Conservation (phyloP, 2,888 invertebrate species). For the Euzophera pinguis region DNA sequence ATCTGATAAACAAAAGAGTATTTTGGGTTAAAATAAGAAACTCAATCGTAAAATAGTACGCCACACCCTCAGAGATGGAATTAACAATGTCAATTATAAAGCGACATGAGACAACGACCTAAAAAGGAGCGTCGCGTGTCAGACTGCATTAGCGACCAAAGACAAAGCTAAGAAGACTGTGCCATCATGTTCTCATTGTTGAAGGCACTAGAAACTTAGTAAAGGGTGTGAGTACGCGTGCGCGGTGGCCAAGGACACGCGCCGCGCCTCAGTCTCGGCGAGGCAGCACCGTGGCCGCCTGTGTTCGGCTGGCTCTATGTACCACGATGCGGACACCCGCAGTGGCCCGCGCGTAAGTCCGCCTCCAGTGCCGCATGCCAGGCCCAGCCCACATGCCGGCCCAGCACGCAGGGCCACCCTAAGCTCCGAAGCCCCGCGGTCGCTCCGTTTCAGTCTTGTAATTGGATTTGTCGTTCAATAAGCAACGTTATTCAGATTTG, state of each 20-base stretch:
- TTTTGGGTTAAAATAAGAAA: neutral
- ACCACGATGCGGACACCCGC: conserved; percentile 62
- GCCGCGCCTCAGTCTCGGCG: conserved; percentile 72
- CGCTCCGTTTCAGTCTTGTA: conserved; percentile 76
- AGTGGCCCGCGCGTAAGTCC: conserved; percentile 57
- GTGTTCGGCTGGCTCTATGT: conserved; percentile 40
- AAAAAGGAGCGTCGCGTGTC: conserved; percentile 17
- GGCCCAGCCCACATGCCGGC: conserved; percentile 51
- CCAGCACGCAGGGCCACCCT: conserved; percentile 65
- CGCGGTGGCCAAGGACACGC: conserved; percentile 67
- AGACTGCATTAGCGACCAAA: conserved; percentile 26
- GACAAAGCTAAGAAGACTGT: conserved; percentile 42
- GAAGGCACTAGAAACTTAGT: conserved; percentile 57
- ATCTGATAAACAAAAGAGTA: too few relatives aligned
- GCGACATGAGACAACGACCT: conserved; percentile 14
- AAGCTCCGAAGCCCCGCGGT: conserved; percentile 70
- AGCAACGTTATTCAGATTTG: conserved; percentile 68
- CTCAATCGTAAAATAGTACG: conserved; percentile 26
- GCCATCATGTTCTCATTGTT: conserved; percentile 48
- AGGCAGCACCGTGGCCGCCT: conserved; percentile 65
- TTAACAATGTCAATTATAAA: neutral
- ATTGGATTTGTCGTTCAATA: conserved; percentile 76
- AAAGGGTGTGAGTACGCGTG: conserved; percentile 64
- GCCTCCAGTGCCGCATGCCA: conserved; percentile 58
- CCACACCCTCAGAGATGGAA: conserved; percentile 13